phyloP scores from a whole-genome alignment of 2,113 vertebrate species.

The rabbit (Oryctolagus cuniculus) region DNA sequence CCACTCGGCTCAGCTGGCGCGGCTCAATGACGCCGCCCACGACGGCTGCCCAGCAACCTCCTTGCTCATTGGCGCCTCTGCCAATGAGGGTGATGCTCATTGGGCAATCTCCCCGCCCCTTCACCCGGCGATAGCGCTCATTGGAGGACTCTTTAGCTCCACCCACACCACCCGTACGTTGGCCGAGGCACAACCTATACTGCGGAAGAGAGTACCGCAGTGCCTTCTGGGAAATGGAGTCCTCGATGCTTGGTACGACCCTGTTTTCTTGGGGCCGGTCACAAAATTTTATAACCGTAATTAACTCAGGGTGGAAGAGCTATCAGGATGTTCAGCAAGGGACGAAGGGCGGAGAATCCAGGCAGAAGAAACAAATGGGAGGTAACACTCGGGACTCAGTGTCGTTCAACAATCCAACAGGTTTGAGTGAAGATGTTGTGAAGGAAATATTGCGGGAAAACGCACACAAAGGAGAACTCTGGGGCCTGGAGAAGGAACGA shows the following conservation, averaged over 20 bases:
- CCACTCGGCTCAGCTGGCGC: neutral
- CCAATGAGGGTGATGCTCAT: neutral
- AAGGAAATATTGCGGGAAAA: neutral
- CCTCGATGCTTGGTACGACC: rapidly evolving
- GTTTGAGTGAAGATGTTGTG: neutral
- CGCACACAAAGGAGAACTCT: neutral
- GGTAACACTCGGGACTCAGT: neutral
- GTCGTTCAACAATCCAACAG: neutral
- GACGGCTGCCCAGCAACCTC: neutral
- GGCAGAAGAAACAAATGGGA: neutral
- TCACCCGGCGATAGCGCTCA: neutral
- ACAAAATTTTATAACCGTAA: neutral
- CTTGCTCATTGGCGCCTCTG: neutral
- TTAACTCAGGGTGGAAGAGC: neutral
- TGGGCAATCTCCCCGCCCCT: neutral
- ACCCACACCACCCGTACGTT: constrained; percentile 39
- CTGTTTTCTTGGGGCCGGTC: neutral
- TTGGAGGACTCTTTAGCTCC: neutral
- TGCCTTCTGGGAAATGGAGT: constrained; percentile 69
- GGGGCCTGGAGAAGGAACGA: neutral
- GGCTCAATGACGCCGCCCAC: neutral
- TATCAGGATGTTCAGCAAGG: neutral
- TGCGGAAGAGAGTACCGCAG: neutral
- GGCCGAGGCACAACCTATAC: rapidly evolving
- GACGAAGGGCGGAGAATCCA: neutral